Evolutionary conservation across 92 coral and sea anemone species (phyloP), one percentile per base, ranked within the genome.

Genomic region (Palythoa grandis): DNA sequence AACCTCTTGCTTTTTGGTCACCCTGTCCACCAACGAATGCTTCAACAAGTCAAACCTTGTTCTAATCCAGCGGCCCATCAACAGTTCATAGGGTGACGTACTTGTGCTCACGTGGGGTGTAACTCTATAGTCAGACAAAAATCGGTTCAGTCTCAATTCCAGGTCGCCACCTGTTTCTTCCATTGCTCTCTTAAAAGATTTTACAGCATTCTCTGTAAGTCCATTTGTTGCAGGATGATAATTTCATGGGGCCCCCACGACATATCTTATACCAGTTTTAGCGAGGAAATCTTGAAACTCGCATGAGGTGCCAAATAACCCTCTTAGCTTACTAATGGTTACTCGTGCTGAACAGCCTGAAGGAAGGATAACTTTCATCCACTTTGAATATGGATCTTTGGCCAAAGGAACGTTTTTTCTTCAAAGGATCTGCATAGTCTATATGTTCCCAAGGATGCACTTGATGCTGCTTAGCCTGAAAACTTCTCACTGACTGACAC

Each of bases 351-450:
- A 47, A 77, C 82, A 29, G 9, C 82, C 68, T 39, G 82, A 37
- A 77, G 58, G 1, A 53, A 1, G 58, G 11, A 14, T 53, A 66
- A 52, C 22, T 15, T 78, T 71, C 37, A 78, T 7, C 84, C 84
- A 78, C n/a, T 78, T 78, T 52, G 72, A 78, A 25, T 53, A 78
- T 37, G 84, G 37, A 78, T 48, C 84, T 20, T 15, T 20, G 0
- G 52, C 35, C 20, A 53, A 52, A 78, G 71, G 66, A 78, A 78
- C 84, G 52, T 78, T 22, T 39, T 52, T 52, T 47, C 84, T 54
- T 14, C 68, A 35, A 78, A 3, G 84, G 86, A 40, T 75, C 86
- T 20, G 86, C 86, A 47, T 82, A 82, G 37, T 82, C 86, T 5
- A 82, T 61, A 23, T 82, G 86, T 53, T 53, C 58, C 58, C 58